These are phyloP conservation scores for Paracyprichromis sp. DNA, from an alignment of 2,113 vertebrate species.

Conservation along the genomic window DNA sequence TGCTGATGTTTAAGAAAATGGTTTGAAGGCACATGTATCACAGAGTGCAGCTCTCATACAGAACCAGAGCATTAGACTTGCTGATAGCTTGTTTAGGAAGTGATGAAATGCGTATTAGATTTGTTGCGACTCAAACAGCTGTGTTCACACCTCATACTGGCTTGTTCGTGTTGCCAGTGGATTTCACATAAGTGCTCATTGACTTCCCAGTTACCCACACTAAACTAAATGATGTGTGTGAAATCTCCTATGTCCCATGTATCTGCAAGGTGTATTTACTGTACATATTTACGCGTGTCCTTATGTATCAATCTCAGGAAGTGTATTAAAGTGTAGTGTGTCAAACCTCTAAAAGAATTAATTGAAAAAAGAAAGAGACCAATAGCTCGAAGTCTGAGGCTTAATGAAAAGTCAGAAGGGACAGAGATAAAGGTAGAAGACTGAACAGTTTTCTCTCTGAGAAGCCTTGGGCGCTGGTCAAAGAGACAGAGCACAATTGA, in stretches of 20 bases:
- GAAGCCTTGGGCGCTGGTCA: slow-evolving; percentile 7
- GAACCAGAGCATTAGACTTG: slow-evolving; percentile 52
- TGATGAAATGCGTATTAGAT: slow-evolving; percentile 59
- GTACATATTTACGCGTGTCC: not conserved
- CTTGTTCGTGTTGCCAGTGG: slow-evolving; percentile 35
- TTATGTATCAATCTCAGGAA: not conserved
- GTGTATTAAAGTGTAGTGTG: slow-evolving; percentile 14
- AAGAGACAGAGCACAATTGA: not conserved
- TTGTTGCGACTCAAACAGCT: slow-evolving; percentile 60
- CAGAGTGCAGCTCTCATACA: slow-evolving; percentile 14
- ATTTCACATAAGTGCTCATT: slow-evolving; percentile 34
- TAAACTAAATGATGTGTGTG: not conserved
- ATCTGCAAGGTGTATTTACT: not conserved
- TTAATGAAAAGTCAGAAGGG: slow-evolving; percentile 53
- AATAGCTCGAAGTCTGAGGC: slow-evolving; percentile 46
- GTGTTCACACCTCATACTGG: slow-evolving; percentile 46
- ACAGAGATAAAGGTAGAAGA: slow-evolving; percentile 52
- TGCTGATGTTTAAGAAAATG: slow-evolving; percentile 66
- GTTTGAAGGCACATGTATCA: slow-evolving; percentile 60
- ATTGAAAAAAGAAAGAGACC: slow-evolving; percentile 29
- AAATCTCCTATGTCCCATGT: not conserved
- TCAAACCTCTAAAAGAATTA: slow-evolving; percentile 34
- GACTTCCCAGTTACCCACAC: slow-evolving; percentile 14
- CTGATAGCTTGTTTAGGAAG: slow-evolving; percentile 61
- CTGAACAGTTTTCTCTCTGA: slow-evolving; percentile 32